Conservation (phyloP, 1,140 invertebrate genomes). For the Zophobas atratus region DNA sequence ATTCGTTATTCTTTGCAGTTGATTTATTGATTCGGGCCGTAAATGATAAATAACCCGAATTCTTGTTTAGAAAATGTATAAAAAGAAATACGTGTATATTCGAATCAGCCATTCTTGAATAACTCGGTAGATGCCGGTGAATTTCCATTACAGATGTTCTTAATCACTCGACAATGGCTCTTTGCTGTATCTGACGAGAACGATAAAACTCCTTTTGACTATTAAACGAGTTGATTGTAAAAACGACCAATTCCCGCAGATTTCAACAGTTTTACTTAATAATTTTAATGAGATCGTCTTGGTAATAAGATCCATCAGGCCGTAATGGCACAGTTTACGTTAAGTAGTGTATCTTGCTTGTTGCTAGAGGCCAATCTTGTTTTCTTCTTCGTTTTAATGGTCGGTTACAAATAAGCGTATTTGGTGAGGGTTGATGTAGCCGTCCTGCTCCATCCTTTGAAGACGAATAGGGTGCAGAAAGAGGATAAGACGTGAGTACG, state of each 20-base stretch:
- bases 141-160: background rate
- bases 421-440: constrained; percentile 33
- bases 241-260: background rate
- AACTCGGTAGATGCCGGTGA: background rate
- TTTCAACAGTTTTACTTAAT: constrained; percentile 26
- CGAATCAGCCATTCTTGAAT: background rate
- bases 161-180: background rate
- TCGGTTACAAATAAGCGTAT: constrained; percentile 46
- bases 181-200: background rate
- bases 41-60: too few species aligned
- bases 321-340: constrained; percentile 46
- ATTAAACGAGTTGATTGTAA: background rate
- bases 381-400: constrained; percentile 51
- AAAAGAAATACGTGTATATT: background rate
- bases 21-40: too few species aligned
- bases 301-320: constrained; percentile 36
- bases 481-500: constrained; percentile 27
- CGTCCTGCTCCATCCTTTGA: constrained; percentile 18
- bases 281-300: constrained; percentile 30
- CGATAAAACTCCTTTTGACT: background rate
- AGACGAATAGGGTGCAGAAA: background rate
- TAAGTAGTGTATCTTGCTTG: constrained; percentile 47
- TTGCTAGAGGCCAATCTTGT: constrained; percentile 50
- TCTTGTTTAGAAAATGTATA: too few species aligned
- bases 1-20: too few species aligned